phyloP scores from a whole-genome alignment of 2,888 invertebrate genomes.

The Graphium colonna region DNA sequence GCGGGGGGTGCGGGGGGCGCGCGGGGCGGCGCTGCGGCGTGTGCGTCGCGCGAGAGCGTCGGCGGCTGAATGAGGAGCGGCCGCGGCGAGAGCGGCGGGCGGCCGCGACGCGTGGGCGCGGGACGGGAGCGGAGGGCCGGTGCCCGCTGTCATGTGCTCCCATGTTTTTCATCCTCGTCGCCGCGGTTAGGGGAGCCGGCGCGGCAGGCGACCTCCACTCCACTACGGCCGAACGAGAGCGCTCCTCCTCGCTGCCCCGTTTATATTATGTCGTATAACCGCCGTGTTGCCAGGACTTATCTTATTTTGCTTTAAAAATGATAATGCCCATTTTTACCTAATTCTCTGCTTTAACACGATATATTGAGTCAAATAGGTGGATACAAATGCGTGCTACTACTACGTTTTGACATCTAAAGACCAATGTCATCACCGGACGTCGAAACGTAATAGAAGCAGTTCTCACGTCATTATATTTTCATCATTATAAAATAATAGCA shows the following conservation, averaged over 20 bases:
- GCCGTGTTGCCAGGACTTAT: no score
- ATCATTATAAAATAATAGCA: no score
- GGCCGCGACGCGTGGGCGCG: constrained; percentile 62
- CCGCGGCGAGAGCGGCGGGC: constrained; percentile 36
- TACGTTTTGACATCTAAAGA: no score
- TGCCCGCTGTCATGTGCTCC: constrained; percentile 57
- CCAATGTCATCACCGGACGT: no score
- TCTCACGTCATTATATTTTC: no score
- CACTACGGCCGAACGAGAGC: constrained; percentile 47
- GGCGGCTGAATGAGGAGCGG: constrained; percentile 69
- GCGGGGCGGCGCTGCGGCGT: constrained; percentile 44
- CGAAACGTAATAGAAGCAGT: no score
- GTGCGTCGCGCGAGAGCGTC: constrained; percentile 71
- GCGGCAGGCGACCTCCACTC: constrained; percentile 48
- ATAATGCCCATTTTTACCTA: no score
- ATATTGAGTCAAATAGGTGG: no score
- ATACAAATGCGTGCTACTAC: no score
- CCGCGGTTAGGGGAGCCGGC: constrained; percentile 36
- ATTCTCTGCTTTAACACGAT: no score
- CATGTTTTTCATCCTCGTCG: constrained; percentile 51
- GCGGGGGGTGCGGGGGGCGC: constrained; percentile 41
- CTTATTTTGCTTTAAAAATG: no score
- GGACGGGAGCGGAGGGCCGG: constrained; percentile 61
- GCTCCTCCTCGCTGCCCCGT: constrained; percentile 32
- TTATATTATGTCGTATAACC: constrained; percentile 23